phyloP scores from a whole-genome alignment of 2,888 invertebrate species.

The Argyresthia albistria region DNA sequence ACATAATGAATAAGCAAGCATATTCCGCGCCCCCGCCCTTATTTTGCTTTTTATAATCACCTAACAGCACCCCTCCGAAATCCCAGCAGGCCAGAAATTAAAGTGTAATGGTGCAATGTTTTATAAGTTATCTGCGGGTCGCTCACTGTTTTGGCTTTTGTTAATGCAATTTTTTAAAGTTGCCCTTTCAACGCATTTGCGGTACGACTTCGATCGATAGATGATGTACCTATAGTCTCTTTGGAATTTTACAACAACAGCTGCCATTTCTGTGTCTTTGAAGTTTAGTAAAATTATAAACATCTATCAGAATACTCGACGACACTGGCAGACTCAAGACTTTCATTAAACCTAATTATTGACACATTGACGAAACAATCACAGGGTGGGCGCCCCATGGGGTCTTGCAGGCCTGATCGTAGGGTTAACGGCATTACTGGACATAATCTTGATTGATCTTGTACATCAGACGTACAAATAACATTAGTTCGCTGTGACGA shows the following conservation, averaged over 20 bases:
- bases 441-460: constrained; percentile 68
- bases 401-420: constrained; percentile 15
- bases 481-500: constrained; percentile 39
- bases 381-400: constrained; percentile 17
- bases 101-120: constrained; percentile 68
- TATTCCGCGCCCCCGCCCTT: constrained; percentile 29
- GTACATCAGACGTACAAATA: constrained; percentile 38
- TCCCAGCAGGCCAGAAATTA: constrained; percentile 63
- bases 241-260: no score
- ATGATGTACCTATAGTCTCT: no score
- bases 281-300: no score
- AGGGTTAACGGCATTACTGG: constrained; percentile 54
- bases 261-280: no score
- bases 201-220: no score
- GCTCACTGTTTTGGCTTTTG: constrained; percentile 52
- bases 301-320: no score
- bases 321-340: neutral
- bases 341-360: constrained; percentile 47
- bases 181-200: constrained; percentile 13
- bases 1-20: constrained; percentile 57
- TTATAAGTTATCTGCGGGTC: constrained; percentile 67
- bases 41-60: constrained; percentile 49
- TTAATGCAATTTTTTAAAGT: constrained; percentile 59
- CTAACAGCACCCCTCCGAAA: constrained; percentile 35
- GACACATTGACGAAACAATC: constrained; percentile 60